Evolutionary conservation across 2,888 invertebrate species (phyloP).

Genomic region (Dioctria rufipes): DNA sequence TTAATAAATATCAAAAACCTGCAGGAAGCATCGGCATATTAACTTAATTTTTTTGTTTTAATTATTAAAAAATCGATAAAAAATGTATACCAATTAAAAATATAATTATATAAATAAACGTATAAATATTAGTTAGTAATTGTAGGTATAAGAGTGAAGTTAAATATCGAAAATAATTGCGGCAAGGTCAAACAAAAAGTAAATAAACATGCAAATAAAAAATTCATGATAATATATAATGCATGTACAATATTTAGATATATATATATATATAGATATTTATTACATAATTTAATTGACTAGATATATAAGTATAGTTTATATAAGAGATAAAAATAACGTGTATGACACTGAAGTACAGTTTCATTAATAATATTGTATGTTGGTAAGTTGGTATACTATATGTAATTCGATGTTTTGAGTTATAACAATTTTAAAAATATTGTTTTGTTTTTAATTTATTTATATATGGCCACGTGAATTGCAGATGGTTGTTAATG

Average conservation of each 20-base stretch:
- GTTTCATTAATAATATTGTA: neutral
- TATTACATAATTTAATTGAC: constrained; percentile 36
- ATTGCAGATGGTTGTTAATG: constrained; percentile 43
- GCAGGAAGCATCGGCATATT: constrained; percentile 27
- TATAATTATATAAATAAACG: neutral
- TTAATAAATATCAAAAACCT: neutral
- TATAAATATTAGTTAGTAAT: constrained; percentile 22
- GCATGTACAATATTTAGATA: constrained; percentile 39
- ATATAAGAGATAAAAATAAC: constrained; percentile 28
- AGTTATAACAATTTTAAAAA: neutral
- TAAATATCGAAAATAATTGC: constrained; percentile 46
- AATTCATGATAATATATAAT: constrained; percentile 36
- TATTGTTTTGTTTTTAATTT: neutral
- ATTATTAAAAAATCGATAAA: no score
- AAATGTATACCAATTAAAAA: no score
- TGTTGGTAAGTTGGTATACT: no score
- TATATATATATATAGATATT: constrained; percentile 31
- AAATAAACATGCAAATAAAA: constrained; percentile 50
- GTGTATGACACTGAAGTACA: constrained; percentile 30
- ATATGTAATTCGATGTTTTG: neutral
- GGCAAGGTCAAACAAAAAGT: constrained; percentile 38
- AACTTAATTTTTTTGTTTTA: neutral
- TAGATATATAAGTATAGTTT: neutral
- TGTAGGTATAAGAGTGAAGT: constrained; percentile 20
- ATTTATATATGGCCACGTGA: constrained; percentile 56